phyloP scores from a whole-genome alignment of 1,140 invertebrate genomes.

The Octopus sinensis region DNA sequence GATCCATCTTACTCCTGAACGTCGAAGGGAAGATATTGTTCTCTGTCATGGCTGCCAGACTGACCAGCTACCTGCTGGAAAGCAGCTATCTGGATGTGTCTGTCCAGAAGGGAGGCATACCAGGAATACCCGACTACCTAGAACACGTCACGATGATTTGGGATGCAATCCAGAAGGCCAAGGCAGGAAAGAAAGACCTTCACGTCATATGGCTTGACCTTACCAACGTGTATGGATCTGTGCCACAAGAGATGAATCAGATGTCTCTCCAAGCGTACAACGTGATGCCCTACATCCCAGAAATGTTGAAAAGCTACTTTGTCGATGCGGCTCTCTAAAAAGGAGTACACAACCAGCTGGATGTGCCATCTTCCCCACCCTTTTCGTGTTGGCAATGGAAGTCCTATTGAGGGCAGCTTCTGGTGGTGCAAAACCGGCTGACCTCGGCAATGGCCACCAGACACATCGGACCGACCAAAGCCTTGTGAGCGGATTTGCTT shows the following conservation, averaged over 20 bases:
- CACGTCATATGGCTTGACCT: not conserved
- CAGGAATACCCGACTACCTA: not conserved
- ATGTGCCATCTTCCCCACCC: not conserved
- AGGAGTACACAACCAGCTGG: not conserved
- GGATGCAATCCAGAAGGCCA: not conserved
- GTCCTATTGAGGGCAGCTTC: not conserved
- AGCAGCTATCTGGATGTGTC: constrained; percentile 22
- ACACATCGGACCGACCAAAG: not conserved
- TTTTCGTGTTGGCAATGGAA: not conserved
- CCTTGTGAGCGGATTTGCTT: too few relatives aligned
- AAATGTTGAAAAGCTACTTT: not conserved
- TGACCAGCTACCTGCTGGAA: constrained; percentile 14
- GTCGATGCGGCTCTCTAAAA: not conserved
- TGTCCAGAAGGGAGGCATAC: constrained; percentile 13
- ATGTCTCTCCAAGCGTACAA: not conserved
- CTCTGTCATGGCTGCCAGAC: constrained; percentile 18
- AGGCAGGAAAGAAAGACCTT: constrained; percentile 1
- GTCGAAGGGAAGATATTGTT: constrained; percentile 24
- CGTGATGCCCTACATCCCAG: not conserved
- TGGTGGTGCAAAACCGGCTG: not conserved
- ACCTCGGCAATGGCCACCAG: not conserved
- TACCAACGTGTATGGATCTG: not conserved
- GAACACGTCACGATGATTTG: not conserved
- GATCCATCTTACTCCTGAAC: constrained; percentile 20
- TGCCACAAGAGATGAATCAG: not conserved